Evolutionary conservation across 2,888 invertebrate genomes (phyloP).

Genomic region (Epinotia nisella): DNA sequence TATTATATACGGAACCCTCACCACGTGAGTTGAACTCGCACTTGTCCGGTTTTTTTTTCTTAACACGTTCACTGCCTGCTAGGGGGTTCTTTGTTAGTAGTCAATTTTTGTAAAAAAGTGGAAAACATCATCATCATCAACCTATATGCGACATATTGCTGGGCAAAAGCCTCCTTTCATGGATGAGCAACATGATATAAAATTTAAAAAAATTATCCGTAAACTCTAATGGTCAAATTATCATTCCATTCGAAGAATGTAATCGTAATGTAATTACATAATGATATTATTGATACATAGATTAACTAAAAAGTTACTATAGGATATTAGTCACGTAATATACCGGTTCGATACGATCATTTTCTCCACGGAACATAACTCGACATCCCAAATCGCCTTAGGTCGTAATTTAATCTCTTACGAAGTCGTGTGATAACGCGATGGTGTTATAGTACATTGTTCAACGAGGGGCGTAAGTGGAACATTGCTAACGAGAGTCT

Average conservation of each 20-base stretch:
- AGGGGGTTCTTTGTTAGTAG: too few species aligned
- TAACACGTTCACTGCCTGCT: too few species aligned
- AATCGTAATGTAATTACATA: slow-evolving; percentile 1
- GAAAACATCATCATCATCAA: too few species aligned
- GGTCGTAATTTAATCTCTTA: slow-evolving; percentile 22
- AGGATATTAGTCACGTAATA: slow-evolving; percentile 13
- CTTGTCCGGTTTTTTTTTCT: too few species aligned
- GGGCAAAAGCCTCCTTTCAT: too few species aligned
- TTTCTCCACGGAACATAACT: slow-evolving; percentile 20
- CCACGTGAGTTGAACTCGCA: too few species aligned
- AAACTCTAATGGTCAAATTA: slow-evolving; percentile 10
- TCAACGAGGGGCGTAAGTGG: too few species aligned
- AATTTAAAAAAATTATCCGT: neutral
- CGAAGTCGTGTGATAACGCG: slow-evolving; percentile 21
- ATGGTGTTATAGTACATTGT: slow-evolving; percentile 45
- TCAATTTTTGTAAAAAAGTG: too few species aligned
- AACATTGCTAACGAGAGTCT: too few species aligned
- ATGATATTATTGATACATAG: slow-evolving; percentile 5
- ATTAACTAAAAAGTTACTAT: neutral
- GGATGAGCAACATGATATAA: too few species aligned
- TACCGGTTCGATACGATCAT: slow-evolving; percentile 8
- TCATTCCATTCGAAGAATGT: neutral
- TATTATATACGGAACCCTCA: too few species aligned
- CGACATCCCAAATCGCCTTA: slow-evolving; percentile 18
- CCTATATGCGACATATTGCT: too few species aligned